Evolutionary conservation across 2,888 invertebrate species (phyloP).

Genomic region (Sussaba pulchella): DNA sequence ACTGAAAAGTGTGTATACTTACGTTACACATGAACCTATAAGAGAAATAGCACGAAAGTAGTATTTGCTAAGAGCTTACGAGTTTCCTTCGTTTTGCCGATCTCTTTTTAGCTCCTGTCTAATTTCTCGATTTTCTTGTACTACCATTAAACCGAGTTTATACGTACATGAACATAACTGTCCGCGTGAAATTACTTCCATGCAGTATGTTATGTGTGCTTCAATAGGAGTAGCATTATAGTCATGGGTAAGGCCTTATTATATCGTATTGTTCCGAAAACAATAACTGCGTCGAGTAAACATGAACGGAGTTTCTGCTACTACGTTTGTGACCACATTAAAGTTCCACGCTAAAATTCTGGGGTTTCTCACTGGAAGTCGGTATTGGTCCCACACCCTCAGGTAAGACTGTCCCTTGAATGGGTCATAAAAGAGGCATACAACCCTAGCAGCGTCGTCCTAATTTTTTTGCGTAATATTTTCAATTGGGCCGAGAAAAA

Average conservation of each 20-base stretch:
- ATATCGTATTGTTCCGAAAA: conserved; percentile 20
- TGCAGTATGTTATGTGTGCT: conserved; percentile 10
- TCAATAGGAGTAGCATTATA: conserved; percentile 34
- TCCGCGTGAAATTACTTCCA: not conserved
- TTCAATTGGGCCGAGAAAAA: too few relatives aligned
- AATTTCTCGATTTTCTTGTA: conserved; percentile 40
- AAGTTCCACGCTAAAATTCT: not conserved
- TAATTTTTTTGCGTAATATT: too few relatives aligned
- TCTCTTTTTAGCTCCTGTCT: conserved; percentile 42
- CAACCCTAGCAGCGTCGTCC: too few relatives aligned
- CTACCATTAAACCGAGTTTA: conserved; percentile 5
- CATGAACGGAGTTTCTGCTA: conserved; percentile 6
- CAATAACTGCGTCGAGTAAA: conserved; percentile 3
- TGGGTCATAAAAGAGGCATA: too few relatives aligned
- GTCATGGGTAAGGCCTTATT: not conserved
- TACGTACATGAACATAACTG: not conserved
- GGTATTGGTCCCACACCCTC: too few relatives aligned
- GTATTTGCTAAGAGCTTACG: conserved; percentile 24
- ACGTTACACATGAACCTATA: not conserved
- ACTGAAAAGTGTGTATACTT: not conserved
- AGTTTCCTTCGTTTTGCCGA: conserved; percentile 18
- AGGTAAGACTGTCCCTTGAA: too few relatives aligned
- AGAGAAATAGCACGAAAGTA: conserved; percentile 19
- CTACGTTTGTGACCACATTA: not conserved
- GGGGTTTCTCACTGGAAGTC: too few relatives aligned